A percentile compares a stretch with the other conserved stretches of the same genome.
These are phyloP conservation scores for Haliclona indistincta DNA, from an alignment of 37 sponge, comb jelly and placozoan genomes.

Conservation along the genomic window DNA sequence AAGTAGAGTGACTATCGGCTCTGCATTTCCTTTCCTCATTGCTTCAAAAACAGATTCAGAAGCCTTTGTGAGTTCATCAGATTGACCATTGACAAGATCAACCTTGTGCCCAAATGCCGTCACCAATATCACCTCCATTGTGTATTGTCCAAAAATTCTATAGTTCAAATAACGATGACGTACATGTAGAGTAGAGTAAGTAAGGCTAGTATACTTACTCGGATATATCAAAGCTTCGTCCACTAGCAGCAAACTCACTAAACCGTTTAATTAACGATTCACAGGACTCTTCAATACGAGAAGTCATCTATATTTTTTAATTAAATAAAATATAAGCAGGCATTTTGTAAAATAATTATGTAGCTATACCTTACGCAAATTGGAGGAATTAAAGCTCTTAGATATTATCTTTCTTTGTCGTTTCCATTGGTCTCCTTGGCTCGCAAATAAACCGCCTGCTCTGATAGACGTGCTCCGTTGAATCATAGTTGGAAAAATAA, in stretches of 20 bases:
- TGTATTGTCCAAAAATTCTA: conserved; percentile 44
- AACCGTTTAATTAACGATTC: conserved; percentile 25
- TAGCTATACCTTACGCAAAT: background rate
- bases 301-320: conserved; percentile 52
- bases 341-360: background rate
- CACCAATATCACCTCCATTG: conserved; percentile 75
- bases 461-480: background rate
- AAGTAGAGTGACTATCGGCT: background rate
- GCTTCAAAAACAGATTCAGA: conserved; percentile 14
- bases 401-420: background rate
- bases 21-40: conserved; percentile 3
- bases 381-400: background rate
- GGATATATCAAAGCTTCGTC: conserved; percentile 46
- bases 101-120: conserved; percentile 59
- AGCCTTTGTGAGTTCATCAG: conserved; percentile 49
- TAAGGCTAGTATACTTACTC: conserved; percentile 27
- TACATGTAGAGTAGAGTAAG: background rate
- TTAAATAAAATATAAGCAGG: background rate
- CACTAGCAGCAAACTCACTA: conserved; percentile 20
- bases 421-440: background rate
- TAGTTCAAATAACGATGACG: background rate
- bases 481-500: conserved; percentile 1
- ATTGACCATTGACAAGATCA: conserved; percentile 34
- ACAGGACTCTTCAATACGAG: conserved; percentile 48
- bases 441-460: background rate